Base-by-base conservation (phyloP, 2,888 invertebrate species). In the Latrodectus elegans region DNA sequence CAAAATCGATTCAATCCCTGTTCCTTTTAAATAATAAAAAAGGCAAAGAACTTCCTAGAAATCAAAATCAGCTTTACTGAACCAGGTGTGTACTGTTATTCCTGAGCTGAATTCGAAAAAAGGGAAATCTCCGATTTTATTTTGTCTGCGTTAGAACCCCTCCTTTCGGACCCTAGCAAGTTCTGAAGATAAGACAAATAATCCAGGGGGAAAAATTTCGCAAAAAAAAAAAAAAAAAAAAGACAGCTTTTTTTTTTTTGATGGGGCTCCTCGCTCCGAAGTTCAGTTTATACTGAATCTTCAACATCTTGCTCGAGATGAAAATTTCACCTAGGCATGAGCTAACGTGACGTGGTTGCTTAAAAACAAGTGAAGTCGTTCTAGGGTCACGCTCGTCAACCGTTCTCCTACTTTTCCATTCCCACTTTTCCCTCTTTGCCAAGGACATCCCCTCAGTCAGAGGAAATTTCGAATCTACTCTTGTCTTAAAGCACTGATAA, bases 241-340 rank as follows among this genome's bases (percentile, higher is more conserved):
- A 60, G n/a, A 15, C 60, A 14, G 60, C 12, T n/a, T 38, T 22
- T 60, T 60, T n/a, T 38, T 22, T 60, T 60, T 60, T 60, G 60
- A 60, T 60, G 60, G 78, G 70, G 70, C 53, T 67, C 64, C 55
- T 70, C 65, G 64, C 70, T 76, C 51, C 51, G 71, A 64, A 55
- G 76, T 76, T 60, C 70, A 83, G 76, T 83, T 83, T 74, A 83
- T 83, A 83, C 64, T 68, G 53, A 76, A 75, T 83, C 76, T 70
- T 83, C 17, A 76, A 75, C 76, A 76, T 76, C 75, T 26, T 70
- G 51, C 64, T 51, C 67, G 55, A 55, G 83, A 83, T 83, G 60
- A 83, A 83, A 83, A 76, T 83, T 83, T 76, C 74, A 64, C 55
- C 60, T 15, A 70, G 67, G 60, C 76, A 55, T 76, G 64, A 70